Conservation (phyloP, 2,888 invertebrate genomes). For the Gryllus longicercus region DNA sequence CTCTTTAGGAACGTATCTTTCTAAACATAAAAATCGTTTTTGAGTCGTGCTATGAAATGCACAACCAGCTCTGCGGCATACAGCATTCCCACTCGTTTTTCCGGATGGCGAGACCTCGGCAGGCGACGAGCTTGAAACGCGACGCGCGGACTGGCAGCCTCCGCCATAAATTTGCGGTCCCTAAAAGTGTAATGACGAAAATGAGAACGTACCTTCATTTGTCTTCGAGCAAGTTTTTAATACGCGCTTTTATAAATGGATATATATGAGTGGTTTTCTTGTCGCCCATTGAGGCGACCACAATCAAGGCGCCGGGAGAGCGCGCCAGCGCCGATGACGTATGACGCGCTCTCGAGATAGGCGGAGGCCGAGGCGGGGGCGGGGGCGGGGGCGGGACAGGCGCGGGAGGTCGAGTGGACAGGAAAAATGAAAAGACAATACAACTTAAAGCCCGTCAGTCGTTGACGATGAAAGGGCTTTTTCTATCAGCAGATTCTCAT, state of each 20-base stretch:
- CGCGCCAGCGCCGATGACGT: background rate
- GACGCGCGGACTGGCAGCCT: background rate
- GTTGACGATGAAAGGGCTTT: conserved; percentile 7
- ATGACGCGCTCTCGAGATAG: background rate
- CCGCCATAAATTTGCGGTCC: background rate
- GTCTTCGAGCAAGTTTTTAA: background rate
- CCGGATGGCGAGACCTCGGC: background rate
- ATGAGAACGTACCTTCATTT: conserved; percentile 17
- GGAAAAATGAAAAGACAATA: conserved; percentile 10
- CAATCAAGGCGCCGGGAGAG: background rate
- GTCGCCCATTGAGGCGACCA: background rate
- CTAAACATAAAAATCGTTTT: background rate
- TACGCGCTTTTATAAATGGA: conserved; percentile 5
- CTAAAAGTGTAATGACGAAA: conserved; percentile 17
- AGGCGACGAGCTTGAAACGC: background rate
- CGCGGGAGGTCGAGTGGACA: background rate
- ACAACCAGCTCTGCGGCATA: background rate
- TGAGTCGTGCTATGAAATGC: background rate
- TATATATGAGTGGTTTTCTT: conserved; percentile 17
- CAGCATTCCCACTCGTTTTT: background rate
- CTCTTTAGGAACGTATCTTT: background rate
- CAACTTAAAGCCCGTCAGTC: conserved; percentile 9
- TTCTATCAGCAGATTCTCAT: conserved; percentile 17
- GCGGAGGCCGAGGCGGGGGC: background rate
- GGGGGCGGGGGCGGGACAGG: background rate